Conservation (phyloP, 2,797 vertebrate species). For the Eidolon dupreanum region DNA sequence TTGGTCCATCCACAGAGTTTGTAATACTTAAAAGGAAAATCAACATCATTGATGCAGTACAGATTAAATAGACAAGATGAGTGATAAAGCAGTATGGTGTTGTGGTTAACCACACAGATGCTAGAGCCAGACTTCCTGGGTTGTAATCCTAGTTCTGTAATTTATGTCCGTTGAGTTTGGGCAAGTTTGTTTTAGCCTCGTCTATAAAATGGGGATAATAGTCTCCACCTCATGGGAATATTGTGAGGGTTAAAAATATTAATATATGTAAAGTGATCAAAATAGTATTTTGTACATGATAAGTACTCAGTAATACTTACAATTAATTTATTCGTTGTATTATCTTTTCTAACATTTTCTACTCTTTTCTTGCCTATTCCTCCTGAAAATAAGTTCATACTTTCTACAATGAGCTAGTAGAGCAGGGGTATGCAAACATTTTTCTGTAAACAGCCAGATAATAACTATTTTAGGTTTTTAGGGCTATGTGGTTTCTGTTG, state of each 20-base stretch:
- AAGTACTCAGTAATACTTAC: background rate
- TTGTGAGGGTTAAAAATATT: background rate
- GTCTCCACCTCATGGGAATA: background rate
- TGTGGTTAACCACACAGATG: background rate
- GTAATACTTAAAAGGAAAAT: slow-evolving; percentile 26
- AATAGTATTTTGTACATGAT: background rate
- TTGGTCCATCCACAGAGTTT: background rate
- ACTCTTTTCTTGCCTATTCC: background rate
- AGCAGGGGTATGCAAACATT: background rate
- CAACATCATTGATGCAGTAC: background rate
- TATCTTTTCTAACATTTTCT: background rate
- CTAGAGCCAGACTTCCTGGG: background rate
- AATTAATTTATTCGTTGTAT: background rate
- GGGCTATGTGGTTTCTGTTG: background rate
- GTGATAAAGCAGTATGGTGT: background rate
- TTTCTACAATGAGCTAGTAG: slow-evolving; percentile 30
- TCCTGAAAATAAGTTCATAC: slow-evolving; percentile 12
- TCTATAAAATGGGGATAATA: background rate
- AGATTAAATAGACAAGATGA: background rate
- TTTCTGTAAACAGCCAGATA: background rate
- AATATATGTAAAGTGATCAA: background rate
- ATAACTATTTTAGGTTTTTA: slow-evolving; percentile 1
- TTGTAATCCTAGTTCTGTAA: background rate
- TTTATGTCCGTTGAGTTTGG: background rate
- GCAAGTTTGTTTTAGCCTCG: slow-evolving; percentile 8